A percentile compares a stretch with the other conserved stretches of the same genome.
Conservation (phyloP, 1,140 invertebrate genomes). For the Plodia interpunctella region DNA sequence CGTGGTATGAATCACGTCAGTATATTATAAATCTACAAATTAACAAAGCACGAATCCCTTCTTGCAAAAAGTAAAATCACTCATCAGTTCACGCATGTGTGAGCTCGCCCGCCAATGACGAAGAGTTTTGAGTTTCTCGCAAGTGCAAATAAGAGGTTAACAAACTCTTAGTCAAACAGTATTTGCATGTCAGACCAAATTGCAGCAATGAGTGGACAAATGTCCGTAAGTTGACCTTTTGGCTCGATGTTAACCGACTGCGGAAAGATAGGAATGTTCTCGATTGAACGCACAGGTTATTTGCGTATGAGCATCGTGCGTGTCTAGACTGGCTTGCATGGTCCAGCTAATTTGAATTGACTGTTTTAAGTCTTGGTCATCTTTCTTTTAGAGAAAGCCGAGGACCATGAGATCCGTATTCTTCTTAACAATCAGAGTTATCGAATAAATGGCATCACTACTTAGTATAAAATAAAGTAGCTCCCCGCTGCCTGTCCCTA, state of each 20-base stretch:
- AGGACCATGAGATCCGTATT: too few relatives aligned
- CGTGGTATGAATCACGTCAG: too few relatives aligned
- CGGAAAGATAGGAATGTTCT: too few relatives aligned
- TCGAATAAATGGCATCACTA: too few relatives aligned
- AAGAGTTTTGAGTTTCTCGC: background rate
- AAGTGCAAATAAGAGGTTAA: background rate
- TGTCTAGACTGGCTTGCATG: background rate
- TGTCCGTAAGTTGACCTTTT: background rate
- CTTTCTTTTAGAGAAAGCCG: too few relatives aligned
- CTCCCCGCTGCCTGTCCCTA: too few relatives aligned
- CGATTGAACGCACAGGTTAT: too few relatives aligned
- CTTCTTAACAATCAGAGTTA: too few relatives aligned
- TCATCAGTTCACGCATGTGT: background rate
- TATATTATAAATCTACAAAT: too few relatives aligned
- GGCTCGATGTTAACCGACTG: background rate
- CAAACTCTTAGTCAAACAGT: constrained; percentile 1
- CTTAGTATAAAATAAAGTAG: too few relatives aligned
- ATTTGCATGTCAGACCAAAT: background rate
- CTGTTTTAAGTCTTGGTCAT: too few relatives aligned
- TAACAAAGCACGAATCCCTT: background rate
- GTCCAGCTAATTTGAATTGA: too few relatives aligned
- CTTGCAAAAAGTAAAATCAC: background rate
- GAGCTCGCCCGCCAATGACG: background rate
- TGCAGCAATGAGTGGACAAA: background rate
- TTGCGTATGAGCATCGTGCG: background rate